These are phyloP conservation scores for Lithophane socia DNA, from an alignment of 2,888 invertebrate genomes.

Conservation along the genomic window DNA sequence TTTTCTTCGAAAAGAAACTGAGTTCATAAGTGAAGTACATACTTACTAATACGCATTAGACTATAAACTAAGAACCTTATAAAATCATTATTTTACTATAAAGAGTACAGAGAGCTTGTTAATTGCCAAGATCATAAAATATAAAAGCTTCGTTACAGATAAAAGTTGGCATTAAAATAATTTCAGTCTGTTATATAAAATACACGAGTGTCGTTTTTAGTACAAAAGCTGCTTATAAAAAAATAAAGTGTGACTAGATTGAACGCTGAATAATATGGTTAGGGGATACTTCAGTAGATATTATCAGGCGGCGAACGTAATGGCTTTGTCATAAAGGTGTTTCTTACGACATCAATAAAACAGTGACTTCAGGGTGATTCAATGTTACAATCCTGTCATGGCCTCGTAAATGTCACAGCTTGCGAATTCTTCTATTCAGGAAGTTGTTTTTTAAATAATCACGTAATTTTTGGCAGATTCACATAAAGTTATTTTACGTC, in stretches of 20 bases:
- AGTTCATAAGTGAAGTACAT: slow-evolving; percentile 7
- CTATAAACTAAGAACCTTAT: slow-evolving; percentile 12
- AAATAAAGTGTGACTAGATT: slow-evolving; percentile 41
- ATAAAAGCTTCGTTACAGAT: slow-evolving; percentile 49
- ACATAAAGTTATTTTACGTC: slow-evolving; percentile 71
- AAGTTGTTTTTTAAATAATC: slow-evolving; percentile 51
- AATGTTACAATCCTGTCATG: slow-evolving; percentile 57
- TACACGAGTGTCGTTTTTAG: slow-evolving; percentile 38
- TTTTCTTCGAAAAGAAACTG: slow-evolving; percentile 8
- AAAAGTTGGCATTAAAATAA: slow-evolving; percentile 50
- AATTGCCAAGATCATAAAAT: slow-evolving; percentile 37
- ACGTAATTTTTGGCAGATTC: slow-evolving; percentile 60
- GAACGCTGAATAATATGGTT: slow-evolving; percentile 44
- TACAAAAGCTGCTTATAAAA: slow-evolving; percentile 33
- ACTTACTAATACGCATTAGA: slow-evolving; percentile 17
- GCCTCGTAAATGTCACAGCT: slow-evolving; percentile 45
- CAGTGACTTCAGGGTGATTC: slow-evolving; percentile 59
- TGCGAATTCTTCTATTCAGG: slow-evolving; percentile 53
- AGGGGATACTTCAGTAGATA: slow-evolving; percentile 51
- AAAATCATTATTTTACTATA: slow-evolving; percentile 38
- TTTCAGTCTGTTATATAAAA: slow-evolving; percentile 34
- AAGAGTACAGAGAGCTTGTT: slow-evolving; percentile 39
- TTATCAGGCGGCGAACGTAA: slow-evolving; percentile 54
- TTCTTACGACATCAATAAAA: slow-evolving; percentile 65
- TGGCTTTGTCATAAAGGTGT: slow-evolving; percentile 62